Percentiles rank a stretch among this genome's conserved stretches.
These are phyloP conservation scores for Ectropis crepuscularia DNA, from an alignment of 2,888 invertebrate genomes.

Conservation along the genomic window DNA sequence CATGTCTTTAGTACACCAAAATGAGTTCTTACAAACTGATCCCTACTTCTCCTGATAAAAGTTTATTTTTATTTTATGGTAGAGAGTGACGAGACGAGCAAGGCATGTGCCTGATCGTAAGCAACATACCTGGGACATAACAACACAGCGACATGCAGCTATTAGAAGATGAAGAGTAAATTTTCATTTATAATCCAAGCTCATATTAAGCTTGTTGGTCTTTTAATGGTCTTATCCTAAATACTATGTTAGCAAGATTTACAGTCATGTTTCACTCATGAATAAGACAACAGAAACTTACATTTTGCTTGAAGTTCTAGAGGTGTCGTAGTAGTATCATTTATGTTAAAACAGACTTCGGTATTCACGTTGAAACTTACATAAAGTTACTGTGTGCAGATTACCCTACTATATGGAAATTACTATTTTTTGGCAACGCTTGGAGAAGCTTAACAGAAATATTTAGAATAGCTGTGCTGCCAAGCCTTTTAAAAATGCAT, in stretches of 20 bases:
- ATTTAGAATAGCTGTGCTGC: too few relatives aligned
- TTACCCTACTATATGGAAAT: slow-evolving; percentile 4
- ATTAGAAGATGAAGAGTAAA: too few relatives aligned
- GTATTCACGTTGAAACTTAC: slow-evolving; percentile 22
- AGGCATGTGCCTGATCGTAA: too few relatives aligned
- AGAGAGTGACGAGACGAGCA: too few relatives aligned
- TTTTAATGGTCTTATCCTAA: neutral
- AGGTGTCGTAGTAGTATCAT: slow-evolving; percentile 44
- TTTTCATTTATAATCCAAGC: neutral
- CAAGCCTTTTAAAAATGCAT: too few relatives aligned
- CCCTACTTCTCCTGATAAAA: too few relatives aligned
- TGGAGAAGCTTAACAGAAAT: neutral
- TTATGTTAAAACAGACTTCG: slow-evolving; percentile 35
- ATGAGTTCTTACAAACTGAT: too few relatives aligned
- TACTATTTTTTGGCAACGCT: neutral
- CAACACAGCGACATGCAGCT: too few relatives aligned
- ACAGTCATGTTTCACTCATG: slow-evolving; percentile 53
- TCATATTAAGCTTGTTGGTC: neutral
- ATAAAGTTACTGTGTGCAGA: slow-evolving; percentile 6
- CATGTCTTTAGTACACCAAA: too few relatives aligned
- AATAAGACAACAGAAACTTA: slow-evolving; percentile 52
- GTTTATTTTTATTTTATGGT: too few relatives aligned
- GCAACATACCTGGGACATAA: too few relatives aligned
- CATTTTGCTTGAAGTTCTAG: slow-evolving; percentile 46
- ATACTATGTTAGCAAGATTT: neutral